Conservation (phyloP, 2,113 vertebrate species). For the Ranitomeya imitator region DNA sequence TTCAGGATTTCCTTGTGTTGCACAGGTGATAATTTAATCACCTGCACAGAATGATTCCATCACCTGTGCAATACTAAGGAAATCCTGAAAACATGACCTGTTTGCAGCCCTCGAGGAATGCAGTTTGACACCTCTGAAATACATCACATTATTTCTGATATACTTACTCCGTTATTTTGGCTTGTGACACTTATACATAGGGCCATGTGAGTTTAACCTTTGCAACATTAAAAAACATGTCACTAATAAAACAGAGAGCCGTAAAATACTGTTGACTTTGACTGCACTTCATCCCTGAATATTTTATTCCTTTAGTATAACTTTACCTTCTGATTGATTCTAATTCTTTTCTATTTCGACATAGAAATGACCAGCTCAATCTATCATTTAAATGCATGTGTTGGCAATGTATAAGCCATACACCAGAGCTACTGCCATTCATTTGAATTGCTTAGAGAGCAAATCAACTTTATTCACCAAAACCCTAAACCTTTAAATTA, state of each 20-base stretch:
- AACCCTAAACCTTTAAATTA: constrained; percentile 11
- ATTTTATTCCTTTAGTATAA: not conserved
- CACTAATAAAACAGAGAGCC: not conserved
- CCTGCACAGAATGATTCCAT: too few relatives aligned
- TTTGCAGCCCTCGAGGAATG: too few relatives aligned
- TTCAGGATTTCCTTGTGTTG: too few relatives aligned
- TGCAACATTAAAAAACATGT: not conserved
- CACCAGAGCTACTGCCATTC: not conserved
- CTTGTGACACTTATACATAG: too few relatives aligned
- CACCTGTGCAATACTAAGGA: too few relatives aligned
- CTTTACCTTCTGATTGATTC: not conserved
- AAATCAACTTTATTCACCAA: not conserved
- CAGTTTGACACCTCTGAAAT: too few relatives aligned
- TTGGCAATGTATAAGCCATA: not conserved
- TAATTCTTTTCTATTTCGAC: not conserved
- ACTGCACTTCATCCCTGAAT: not conserved
- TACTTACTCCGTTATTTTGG: too few relatives aligned
- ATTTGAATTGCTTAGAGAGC: constrained; percentile 14
- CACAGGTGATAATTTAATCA: too few relatives aligned
- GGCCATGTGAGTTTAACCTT: too few relatives aligned
- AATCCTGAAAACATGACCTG: too few relatives aligned
- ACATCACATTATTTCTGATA: too few relatives aligned
- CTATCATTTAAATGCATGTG: not conserved
- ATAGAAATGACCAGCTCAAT: not conserved
- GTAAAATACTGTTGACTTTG: not conserved